A percentile compares a stretch with the other conserved stretches of the same genome.
Conservation (phyloP, 1,140 invertebrate species). For the Drosophila lowei region DNA sequence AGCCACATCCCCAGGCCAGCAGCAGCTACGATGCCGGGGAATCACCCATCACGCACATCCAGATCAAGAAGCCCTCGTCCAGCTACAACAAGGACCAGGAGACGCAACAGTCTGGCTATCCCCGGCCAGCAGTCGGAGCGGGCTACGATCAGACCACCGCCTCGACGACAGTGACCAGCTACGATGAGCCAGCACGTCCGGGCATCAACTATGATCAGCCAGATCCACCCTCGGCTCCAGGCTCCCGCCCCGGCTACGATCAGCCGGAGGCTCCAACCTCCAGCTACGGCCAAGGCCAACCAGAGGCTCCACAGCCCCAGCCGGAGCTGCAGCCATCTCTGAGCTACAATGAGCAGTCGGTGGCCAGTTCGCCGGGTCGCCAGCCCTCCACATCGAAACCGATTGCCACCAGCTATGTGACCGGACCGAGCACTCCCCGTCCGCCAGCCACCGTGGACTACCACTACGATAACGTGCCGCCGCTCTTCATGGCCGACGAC, state of each 20-base stretch:
- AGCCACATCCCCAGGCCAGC: conserved; percentile 28
- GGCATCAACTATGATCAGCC: conserved; percentile 45
- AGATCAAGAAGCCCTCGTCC: conserved; percentile 53
- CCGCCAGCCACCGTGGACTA: conserved; percentile 65
- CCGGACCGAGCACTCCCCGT: conserved; percentile 83
- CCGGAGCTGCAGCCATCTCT: conserved; percentile 10
- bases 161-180: conserved; percentile 1
- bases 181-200: conserved; percentile 19
- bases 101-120: conserved; percentile 15
- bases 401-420: conserved; percentile 86
- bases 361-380: conserved; percentile 57
- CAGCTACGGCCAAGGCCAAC: conserved; percentile 8
- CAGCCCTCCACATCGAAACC: conserved; percentile 76
- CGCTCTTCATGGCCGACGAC: conserved; percentile 74
- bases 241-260: conserved; percentile 16
- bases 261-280: conserved; percentile 21
- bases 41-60: conserved; percentile 55
- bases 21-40: conserved; percentile 28
- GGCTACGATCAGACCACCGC: background rate
- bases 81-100: conserved; percentile 41
- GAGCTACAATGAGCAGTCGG: conserved; percentile 45
- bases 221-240: conserved; percentile 13
- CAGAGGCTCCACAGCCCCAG: background rate
- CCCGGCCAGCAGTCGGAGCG: conserved; percentile 11
- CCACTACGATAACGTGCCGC: conserved; percentile 75